Conservation (phyloP, 2,797 vertebrate species). For the Enteromius argenteus region DNA sequence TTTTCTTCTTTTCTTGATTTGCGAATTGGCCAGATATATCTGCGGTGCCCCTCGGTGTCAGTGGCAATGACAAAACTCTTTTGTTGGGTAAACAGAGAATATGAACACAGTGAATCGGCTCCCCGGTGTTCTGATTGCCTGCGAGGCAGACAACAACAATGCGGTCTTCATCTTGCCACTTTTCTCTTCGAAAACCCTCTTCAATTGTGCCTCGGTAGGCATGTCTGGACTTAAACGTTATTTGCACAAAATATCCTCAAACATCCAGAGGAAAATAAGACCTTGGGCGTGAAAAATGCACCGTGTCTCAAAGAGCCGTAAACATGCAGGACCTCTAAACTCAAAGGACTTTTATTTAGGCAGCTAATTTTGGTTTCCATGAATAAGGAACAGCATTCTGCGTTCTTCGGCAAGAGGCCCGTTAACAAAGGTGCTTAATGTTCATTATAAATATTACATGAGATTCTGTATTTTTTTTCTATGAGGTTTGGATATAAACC, state of each 20-base stretch:
- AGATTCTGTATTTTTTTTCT: background rate
- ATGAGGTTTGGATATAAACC: background rate
- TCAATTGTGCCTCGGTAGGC: background rate
- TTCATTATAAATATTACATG: background rate
- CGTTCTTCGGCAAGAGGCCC: background rate
- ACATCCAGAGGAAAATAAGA: background rate
- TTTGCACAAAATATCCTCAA: conserved; percentile 14
- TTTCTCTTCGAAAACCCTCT: conserved; percentile 22
- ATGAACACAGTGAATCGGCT: conserved; percentile 37
- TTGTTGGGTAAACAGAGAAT: conserved; percentile 51
- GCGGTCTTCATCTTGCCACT: conserved; percentile 29
- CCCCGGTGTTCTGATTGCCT: conserved; percentile 39
- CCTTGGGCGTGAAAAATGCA: background rate
- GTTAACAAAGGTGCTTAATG: background rate
- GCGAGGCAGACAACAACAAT: conserved; percentile 31
- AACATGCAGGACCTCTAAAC: background rate
- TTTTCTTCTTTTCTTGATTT: conserved; percentile 20
- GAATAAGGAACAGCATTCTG: background rate
- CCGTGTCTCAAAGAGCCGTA: background rate
- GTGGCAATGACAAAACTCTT: conserved; percentile 39
- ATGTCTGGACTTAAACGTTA: conserved; percentile 14
- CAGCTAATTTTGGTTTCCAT: background rate
- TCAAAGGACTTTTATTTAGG: conserved; percentile 1
- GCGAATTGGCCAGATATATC: conserved; percentile 3
- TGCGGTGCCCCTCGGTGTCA: conserved; percentile 23